Evolutionary conservation across 1,140 invertebrate species (phyloP), one percentile per base, ranked within the genome.

Genomic region (Chymomyza costata): DNA sequence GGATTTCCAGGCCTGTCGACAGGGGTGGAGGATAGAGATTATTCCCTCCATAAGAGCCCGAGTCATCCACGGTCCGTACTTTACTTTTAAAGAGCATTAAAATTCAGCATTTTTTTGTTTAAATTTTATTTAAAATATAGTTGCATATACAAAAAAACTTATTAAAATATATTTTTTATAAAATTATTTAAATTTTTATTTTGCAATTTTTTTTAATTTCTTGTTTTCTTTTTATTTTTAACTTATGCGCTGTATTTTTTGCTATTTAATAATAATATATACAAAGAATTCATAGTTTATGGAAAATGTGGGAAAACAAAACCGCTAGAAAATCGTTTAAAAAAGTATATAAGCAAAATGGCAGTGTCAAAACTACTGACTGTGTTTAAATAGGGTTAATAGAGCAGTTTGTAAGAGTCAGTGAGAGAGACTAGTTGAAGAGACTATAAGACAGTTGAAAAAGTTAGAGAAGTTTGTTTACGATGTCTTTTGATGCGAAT

Each of bases 251-350:
- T 59, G 54, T 66, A 78, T 58, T 80, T n/a, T 82, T 68, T 70
- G 56, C 80, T 83, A 82, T 59, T 83, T 80, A 80, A 80, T 74
- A 76, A 71, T 74, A 83, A 83, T 83, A 83, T 83, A 58, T 83
- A 83, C 80, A 83, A 49, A 73, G 62, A 60, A 74, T 56, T 46
- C 25, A 47, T 11, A 30, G 6, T 70, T 61, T 51, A 63, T 56
- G 55, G 21, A 57, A 40, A 53, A 69, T 65, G 57, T 57, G 73
- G 43, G 68, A 37, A 78, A 64, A 66, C 11, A 44, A 38, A 15
- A 40, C 16, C 16, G 7, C 55, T 56, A 60, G 37, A 73, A 62
- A 56, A 50, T 52, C 16, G 18, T 13, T 25, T 3, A 25, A 32
- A 31, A 21, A 40, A 37, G 56, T 25, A 34, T 51, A 46, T 45